Conservation (phyloP, 2,113 vertebrate genomes). For the Rhinopithecus roxellana region DNA sequence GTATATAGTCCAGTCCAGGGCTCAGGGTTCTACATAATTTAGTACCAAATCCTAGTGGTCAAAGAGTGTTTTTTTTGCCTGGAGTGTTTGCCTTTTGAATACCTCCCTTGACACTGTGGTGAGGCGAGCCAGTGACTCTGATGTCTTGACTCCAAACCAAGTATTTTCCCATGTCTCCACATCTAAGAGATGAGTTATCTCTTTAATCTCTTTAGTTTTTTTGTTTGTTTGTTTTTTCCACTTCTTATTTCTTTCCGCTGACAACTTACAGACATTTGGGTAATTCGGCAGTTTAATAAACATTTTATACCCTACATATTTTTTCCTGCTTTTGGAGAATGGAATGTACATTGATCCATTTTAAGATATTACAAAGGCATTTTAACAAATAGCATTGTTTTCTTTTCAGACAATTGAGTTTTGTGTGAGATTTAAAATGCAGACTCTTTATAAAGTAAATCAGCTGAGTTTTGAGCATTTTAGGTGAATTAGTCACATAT, state of each 20-base stretch:
- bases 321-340: conserved; percentile 28
- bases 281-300: background rate
- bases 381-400: conserved; percentile 13
- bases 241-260: conserved; percentile 28
- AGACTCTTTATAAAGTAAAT: background rate
- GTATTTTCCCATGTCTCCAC: background rate
- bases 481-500: background rate
- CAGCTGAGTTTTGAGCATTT: conserved; percentile 28
- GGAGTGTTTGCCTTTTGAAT: background rate
- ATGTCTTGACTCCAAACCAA: conserved; percentile 12
- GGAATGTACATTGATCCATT: background rate
- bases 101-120: background rate
- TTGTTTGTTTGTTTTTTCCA: background rate
- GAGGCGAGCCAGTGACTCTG: background rate
- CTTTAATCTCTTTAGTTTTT: background rate
- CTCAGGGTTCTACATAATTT: background rate
- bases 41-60: background rate
- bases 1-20: background rate
- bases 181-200: conserved; percentile 3
- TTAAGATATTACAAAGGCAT: conserved; percentile 14
- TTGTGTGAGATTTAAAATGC: conserved; percentile 28
- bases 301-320: background rate
- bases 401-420: conserved; percentile 28
- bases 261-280: background rate
- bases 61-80: background rate